These are phyloP conservation scores for Eupithecia vulgata DNA, from an alignment of 2,888 invertebrate genomes.

Conservation along the genomic window DNA sequence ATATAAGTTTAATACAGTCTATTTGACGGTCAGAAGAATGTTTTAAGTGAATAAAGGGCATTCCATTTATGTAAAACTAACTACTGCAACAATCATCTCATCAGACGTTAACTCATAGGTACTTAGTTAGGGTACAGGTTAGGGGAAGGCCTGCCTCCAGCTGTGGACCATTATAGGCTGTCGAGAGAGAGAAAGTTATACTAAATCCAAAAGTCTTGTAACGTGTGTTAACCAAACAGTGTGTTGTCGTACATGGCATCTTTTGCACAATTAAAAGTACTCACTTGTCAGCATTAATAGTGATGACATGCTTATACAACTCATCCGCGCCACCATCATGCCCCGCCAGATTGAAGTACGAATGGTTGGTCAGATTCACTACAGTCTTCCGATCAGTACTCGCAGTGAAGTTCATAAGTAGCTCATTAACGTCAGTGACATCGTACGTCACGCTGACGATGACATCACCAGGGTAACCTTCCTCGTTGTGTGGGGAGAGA, in stretches of 20 bases:
- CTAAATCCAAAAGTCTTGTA: no score
- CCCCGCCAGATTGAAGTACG: conserved; percentile 96
- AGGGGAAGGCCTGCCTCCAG: no score
- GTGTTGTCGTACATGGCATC: no score
- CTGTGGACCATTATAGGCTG: no score
- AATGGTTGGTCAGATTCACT: conserved; percentile 95
- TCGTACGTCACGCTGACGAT: conserved; percentile 88
- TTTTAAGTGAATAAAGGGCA: background rate
- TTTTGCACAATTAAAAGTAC: background rate
- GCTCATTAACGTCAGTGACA: conserved; percentile 87
- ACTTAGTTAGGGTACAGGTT: no score
- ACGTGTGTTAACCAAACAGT: no score
- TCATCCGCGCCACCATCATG: conserved; percentile 87
- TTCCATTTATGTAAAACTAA: background rate
- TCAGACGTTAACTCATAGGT: no score
- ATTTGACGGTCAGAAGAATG: background rate
- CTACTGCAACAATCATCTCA: no score
- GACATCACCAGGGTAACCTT: conserved; percentile 95
- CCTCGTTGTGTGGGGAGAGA: conserved; percentile 91
- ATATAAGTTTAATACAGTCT: background rate
- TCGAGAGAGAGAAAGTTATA: no score
- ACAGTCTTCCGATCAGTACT: conserved; percentile 91
- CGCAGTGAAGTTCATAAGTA: conserved; percentile 89
- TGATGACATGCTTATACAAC: conserved; percentile 87
- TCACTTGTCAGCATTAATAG: conserved; percentile 89